Conservation (phyloP, 2,797 vertebrate species). For the Amblyraja radiata region DNA sequence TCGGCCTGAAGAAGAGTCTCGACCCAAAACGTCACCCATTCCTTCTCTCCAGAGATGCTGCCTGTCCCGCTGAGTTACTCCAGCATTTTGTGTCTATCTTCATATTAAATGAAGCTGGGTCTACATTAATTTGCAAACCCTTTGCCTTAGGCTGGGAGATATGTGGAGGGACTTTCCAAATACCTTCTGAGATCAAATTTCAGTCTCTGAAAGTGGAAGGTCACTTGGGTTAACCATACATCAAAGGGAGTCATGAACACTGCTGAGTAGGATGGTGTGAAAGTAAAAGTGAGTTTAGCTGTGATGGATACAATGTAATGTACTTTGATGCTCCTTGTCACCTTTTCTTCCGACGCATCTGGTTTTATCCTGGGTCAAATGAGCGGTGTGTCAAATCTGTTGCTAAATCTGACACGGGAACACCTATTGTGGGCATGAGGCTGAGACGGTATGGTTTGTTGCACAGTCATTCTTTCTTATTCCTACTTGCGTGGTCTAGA, state of each 20-base stretch:
- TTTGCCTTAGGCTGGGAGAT: background rate
- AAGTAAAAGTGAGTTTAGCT: background rate
- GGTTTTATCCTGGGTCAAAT: background rate
- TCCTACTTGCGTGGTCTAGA: background rate
- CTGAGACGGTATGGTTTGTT: background rate
- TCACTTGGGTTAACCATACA: background rate
- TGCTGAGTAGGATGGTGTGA: background rate
- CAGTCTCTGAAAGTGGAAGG: background rate
- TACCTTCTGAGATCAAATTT: background rate
- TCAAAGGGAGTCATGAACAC: background rate
- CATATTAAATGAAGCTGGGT: too few species aligned
- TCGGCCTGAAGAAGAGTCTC: too few species aligned
- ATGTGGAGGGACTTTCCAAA: constrained; percentile 21
- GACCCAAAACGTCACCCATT: too few species aligned
- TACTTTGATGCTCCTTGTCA: background rate
- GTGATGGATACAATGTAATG: background rate
- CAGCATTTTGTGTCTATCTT: too few species aligned
- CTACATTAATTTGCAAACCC: background rate
- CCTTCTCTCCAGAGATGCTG: too few species aligned
- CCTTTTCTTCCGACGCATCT: background rate
- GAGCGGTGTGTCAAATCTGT: background rate
- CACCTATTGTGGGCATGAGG: background rate
- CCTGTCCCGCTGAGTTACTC: too few species aligned
- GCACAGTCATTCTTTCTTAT: constrained; percentile 1
- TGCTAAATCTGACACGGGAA: background rate